Conservation (phyloP, 2,113 vertebrate genomes). For the Malurus cyaneus region DNA sequence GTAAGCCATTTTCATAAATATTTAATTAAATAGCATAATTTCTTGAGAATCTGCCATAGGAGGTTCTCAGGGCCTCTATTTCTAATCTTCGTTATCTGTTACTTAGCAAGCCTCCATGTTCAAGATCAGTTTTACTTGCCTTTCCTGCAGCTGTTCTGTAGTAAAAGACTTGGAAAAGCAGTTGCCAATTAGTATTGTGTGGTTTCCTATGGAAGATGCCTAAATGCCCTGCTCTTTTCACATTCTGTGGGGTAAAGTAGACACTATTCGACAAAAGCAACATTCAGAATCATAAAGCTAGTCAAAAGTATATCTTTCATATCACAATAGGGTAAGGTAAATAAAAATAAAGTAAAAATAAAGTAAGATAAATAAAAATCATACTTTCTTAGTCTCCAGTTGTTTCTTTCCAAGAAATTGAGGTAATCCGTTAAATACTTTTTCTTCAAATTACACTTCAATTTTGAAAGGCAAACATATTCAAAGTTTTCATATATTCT, state of each 20-base stretch:
- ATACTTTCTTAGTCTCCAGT: background rate
- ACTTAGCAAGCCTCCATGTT: background rate
- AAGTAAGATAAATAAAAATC: too few relatives aligned
- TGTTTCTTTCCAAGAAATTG: background rate
- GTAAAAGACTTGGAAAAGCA: background rate
- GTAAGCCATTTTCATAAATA: background rate
- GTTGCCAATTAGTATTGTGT: background rate
- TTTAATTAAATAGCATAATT: background rate
- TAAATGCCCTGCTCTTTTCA: background rate
- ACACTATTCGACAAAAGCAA: background rate
- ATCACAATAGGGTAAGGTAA: background rate
- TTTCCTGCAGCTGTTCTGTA: background rate
- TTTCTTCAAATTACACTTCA: background rate
- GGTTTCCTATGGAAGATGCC: background rate
- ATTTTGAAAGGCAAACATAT: background rate
- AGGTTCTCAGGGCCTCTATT: background rate
- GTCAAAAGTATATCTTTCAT: background rate
- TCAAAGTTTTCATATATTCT: background rate
- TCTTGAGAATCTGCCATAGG: background rate
- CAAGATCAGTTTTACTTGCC: background rate
- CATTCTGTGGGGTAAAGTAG: background rate
- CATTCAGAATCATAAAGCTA: background rate
- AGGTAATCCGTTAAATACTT: background rate
- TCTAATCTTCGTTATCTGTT: background rate
- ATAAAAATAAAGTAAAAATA: background rate